Evolutionary conservation across 2,888 invertebrate species (phyloP), one percentile per base, ranked within the genome.

Genomic region (Apantesis nais): DNA sequence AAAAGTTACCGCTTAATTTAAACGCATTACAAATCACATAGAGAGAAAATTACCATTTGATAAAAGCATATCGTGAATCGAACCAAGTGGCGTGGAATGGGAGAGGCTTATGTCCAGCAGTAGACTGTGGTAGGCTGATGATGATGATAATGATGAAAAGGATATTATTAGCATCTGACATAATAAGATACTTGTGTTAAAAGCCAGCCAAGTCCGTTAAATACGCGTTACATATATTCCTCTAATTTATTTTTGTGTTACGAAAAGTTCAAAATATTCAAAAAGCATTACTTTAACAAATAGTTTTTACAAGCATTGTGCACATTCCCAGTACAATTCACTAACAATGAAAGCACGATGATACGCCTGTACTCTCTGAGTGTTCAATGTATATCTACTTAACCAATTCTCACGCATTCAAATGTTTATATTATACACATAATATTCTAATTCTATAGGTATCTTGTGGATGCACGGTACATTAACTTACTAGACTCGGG

Each of bases 361-460:
- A 77, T 76, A 63, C 66, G 68, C 75, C 68, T 66, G 60, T 67
- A 72, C 68, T 74, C 70, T 75, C 70, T 63, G 63, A 71, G 75
- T 72, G 61, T 74, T 77, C 72, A 75, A 64, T 73, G 73, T 73
- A 77, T 72, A 79, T 74, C 77, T 68, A 55, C 62, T 74, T 68
- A 69, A 72, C 61, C 71, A 74, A 75, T 79, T 79, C 79, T 80
- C 81, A 81, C 81, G 79, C 80, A 80, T 77, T 76, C 68, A 81
- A 81, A 79, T 81, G 80, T 60, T 65, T 67, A 58, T 69, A 79
- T 80, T 80, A 81, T 75, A 58, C 77, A 71, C 65, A 73, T 71
- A 75, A 77, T 75, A 79, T 81, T 70, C 81, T 78, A 74, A 81
- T 78, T 78, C 72, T 58, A 62, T 72, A 76, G 63, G 64, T 74